A percentile compares a stretch with the other conserved stretches of the same genome.
These are phyloP conservation scores for Caenorhabditis sp. DNA, from an alignment of 2,888 invertebrate species.

Conservation along the genomic window DNA sequence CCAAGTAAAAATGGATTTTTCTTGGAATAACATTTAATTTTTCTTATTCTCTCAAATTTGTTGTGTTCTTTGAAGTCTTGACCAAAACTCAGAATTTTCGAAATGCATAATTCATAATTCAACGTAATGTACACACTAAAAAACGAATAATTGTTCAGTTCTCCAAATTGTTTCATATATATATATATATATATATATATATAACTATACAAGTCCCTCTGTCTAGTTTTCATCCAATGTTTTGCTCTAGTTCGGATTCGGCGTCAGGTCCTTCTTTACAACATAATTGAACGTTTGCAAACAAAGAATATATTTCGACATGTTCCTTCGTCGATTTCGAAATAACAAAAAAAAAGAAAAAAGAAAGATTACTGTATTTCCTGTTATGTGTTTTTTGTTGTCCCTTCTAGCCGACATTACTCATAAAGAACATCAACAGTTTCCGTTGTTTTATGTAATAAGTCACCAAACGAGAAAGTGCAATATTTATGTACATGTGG, in stretches of 20 bases:
- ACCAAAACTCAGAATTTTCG: too few relatives aligned
- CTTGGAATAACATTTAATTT: too few relatives aligned
- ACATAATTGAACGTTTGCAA: neutral
- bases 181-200: too few relatives aligned
- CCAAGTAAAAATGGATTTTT: too few relatives aligned
- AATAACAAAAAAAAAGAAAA: neutral
- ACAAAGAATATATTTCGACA: neutral
- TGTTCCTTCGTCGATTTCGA: neutral
- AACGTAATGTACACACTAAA: too few relatives aligned
- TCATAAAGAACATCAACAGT: neutral
- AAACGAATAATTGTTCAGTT: too few relatives aligned
- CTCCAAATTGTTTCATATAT: too few relatives aligned
- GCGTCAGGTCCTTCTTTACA: neutral
- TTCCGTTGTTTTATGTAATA: constrained; percentile 1
- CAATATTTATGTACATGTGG: neutral
- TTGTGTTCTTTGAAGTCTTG: too few relatives aligned
- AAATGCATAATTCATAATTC: too few relatives aligned
- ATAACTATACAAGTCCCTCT: too few relatives aligned
- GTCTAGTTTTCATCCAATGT: too few relatives aligned
- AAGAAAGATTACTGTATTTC: neutral
- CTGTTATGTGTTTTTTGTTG: neutral
- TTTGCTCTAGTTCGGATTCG: neutral
- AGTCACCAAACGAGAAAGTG: neutral
- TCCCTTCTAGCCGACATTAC: neutral
- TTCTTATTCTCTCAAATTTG: too few relatives aligned